Percentiles rank a stretch among this genome's conserved stretches.
Conservation (phyloP, 2,888 invertebrate genomes). For the Cheilosia vulpina region DNA sequence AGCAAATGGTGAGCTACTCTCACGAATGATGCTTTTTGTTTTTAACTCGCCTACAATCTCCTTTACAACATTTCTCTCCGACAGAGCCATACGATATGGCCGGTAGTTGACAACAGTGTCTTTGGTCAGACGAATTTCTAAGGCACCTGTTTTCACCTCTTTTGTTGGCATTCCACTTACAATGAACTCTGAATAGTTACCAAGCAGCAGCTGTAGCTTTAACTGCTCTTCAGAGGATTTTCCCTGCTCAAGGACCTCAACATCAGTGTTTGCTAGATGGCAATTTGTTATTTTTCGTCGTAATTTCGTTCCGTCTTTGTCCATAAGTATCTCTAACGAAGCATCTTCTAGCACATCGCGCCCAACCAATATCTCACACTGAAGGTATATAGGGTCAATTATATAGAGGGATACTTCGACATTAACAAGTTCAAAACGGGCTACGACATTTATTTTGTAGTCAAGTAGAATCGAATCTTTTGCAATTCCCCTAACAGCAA, state of each 20-base stretch:
- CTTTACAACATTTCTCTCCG: conserved; percentile 33
- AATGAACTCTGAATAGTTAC: conserved; percentile 22
- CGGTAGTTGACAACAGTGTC: conserved; percentile 9
- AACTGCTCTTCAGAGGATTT: conserved; percentile 19
- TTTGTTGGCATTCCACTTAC: conserved; percentile 29
- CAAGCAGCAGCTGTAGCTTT: neutral
- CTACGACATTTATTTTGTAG: conserved; percentile 16
- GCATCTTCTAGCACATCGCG: conserved; percentile 30
- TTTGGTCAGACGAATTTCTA: conserved; percentile 12
- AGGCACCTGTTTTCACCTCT: conserved; percentile 11
- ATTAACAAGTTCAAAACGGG: neutral
- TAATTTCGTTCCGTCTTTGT: conserved; percentile 10
- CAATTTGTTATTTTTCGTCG: conserved; percentile 13
- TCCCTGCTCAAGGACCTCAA: conserved; percentile 8
- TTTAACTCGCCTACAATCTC: conserved; percentile 35
- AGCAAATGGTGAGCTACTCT: conserved; percentile 36
- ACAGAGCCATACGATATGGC: conserved; percentile 29
- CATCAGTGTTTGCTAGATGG: conserved; percentile 6
- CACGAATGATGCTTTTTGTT: conserved; percentile 17
- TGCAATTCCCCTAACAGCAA: conserved; percentile 13
- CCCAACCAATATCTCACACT: conserved; percentile 28
- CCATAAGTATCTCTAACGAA: conserved; percentile 20
- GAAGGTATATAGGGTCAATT: conserved; percentile 10
- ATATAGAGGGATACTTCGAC: conserved; percentile 22
- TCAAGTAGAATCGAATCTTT: conserved; percentile 17